Base-by-base conservation (phyloP, 2,797 vertebrate species). In the Mormyrus hasselquistii region DNA sequence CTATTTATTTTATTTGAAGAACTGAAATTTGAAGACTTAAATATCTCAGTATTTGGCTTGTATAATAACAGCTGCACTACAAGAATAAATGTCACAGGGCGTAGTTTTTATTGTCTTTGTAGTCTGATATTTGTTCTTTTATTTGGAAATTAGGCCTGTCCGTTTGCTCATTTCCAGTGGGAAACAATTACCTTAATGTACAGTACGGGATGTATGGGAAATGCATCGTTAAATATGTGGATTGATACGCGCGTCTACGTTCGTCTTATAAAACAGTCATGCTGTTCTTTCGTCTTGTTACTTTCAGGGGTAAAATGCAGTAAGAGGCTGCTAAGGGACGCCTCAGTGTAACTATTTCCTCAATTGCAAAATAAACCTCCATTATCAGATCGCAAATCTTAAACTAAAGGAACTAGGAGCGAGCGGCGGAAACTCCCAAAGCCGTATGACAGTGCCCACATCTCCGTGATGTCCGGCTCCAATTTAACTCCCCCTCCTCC, bases 361-460 rank as follows among this genome's bases (percentile, higher is more conserved):
- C 55, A 49, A 5, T 57, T 9, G 85, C 62, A 38, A 87, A 12
- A 69, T 52, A 79, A 89, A 87, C 5, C 47, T 10, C 19, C 25
- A 14, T 38, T 88, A 88, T 88, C 89, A 34, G 6, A 90, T 91
- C 90, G 93, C 92, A 93, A 86, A 90, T 93, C 90, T 88, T 16
- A 82, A 92, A 91, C 88, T 89, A 90, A 90, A 92, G 91, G 92
- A 93, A 93, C 90, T 91, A 1, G 87, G 87, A 76, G 4, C 41
- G 76, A 53, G 25, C 88, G 86, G 38, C 57, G 53, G 34, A 76
- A 34, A 22, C 44, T 52, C 55, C 65, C 52, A 4, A 90, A 90
- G 55, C 95, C 96, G 95, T 84, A 91, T 59, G 92, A 91, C 50
- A 89, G 89, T 90, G 52, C 73, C 53, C 22, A 12, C 87, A 88